phyloP scores from a whole-genome alignment of 2,113 vertebrate species.

The Phoenicopterus ruber region DNA sequence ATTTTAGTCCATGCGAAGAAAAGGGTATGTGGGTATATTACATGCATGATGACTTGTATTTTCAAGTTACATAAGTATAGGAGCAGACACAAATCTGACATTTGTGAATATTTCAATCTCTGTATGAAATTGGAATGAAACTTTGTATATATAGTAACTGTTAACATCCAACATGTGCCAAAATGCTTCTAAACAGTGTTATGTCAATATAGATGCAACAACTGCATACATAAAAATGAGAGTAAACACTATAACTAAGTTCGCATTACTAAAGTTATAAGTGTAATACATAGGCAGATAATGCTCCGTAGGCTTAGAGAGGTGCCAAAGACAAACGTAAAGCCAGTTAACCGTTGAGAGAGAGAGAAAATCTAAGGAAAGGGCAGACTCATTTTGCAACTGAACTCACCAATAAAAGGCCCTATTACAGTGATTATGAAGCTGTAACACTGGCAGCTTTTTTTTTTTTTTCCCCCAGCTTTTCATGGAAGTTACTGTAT shows the following conservation, averaged over 20 bases:
- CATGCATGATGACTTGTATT: not conserved
- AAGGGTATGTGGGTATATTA: not conserved
- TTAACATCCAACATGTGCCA: not conserved
- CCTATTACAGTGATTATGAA: not conserved
- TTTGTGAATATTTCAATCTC: not conserved
- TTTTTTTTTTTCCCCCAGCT: not conserved
- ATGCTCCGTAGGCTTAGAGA: not conserved
- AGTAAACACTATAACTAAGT: not conserved
- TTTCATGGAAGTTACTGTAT: not conserved
- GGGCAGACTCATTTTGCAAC: not conserved
- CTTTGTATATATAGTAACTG: not conserved
- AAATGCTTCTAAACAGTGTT: not conserved
- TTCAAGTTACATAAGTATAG: not conserved
- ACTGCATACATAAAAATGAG: not conserved
- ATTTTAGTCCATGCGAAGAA: not conserved
- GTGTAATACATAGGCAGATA: not conserved
- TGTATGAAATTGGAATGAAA: not conserved
- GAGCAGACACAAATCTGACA: not conserved
- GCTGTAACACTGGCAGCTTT: not conserved
- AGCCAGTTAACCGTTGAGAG: not conserved
- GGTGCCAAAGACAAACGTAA: not conserved
- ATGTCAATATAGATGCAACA: not conserved
- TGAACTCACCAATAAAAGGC: not conserved
- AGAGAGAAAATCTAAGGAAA: not conserved
- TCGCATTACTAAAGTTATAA: not conserved